phyloP scores from a whole-genome alignment of 2,888 invertebrate species.

The Lucinisca nassula region DNA sequence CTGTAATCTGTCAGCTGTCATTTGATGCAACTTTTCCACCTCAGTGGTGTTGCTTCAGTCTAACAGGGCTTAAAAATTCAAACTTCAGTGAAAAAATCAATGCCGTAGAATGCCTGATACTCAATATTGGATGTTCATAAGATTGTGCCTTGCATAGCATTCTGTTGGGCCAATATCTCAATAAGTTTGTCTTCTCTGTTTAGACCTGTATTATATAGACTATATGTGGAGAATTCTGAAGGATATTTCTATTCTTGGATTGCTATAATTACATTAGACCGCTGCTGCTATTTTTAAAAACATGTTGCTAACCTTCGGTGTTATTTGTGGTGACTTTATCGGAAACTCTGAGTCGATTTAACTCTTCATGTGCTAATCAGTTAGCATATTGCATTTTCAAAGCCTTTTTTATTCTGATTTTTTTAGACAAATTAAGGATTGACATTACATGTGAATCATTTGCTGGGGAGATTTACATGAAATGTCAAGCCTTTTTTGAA shows the following conservation, averaged over 20 bases:
- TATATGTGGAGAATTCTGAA: not conserved
- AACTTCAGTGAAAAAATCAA: constrained; percentile 7
- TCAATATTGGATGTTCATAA: not conserved
- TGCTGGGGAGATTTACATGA: no score
- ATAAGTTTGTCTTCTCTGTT: not conserved
- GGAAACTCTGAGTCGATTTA: no score
- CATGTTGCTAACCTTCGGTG: not conserved
- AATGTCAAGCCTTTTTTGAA: no score
- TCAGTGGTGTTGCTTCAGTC: not conserved
- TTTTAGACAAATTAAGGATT: no score
- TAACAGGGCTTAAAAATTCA: not conserved
- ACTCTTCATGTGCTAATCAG: no score
- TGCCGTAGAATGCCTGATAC: not conserved
- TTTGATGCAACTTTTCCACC: not conserved
- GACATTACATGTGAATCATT: no score
- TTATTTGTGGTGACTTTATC: not conserved
- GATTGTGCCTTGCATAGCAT: not conserved
- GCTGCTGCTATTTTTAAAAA: not conserved
- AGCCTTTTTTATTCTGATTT: no score
- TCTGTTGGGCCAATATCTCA: constrained; percentile 12
- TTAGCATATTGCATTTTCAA: no score
- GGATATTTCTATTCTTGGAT: constrained; percentile 1
- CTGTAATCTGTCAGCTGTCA: not conserved
- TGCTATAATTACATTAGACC: not conserved
- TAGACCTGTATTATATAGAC: not conserved